Percentiles rank a stretch among this genome's conserved stretches.
Evolutionary conservation across 2,888 invertebrate genomes (phyloP).

Genomic region (Scaeva pyrastri): DNA sequence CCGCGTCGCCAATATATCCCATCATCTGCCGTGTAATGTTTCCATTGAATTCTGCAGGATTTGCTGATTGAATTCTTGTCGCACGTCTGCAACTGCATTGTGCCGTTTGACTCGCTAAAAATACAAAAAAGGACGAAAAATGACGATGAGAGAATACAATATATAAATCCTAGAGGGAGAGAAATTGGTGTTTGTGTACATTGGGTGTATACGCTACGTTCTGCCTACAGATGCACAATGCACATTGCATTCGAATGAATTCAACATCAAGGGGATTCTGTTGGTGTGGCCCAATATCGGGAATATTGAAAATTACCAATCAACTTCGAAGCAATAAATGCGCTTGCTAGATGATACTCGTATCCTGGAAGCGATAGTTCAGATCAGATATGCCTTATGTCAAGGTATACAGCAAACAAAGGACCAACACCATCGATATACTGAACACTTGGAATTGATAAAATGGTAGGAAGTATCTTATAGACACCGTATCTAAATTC

Average conservation of each 20-base stretch:
- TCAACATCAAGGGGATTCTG: constrained; percentile 26
- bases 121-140: constrained; percentile 4
- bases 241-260: constrained; percentile 57
- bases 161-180: constrained; percentile 9
- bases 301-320: constrained; percentile 75
- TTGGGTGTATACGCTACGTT: neutral
- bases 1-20: neutral
- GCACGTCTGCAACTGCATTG: constrained; percentile 75
- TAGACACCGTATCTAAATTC: neutral
- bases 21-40: constrained; percentile 63
- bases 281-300: constrained; percentile 38
- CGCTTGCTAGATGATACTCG: constrained; percentile 22
- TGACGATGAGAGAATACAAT: constrained; percentile 18
- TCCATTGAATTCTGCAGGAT: constrained; percentile 70
- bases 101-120: constrained; percentile 54
- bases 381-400: neutral
- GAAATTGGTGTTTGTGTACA: constrained; percentile 8
- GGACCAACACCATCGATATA: neutral
- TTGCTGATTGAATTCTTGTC: constrained; percentile 76
- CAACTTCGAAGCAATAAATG: constrained; percentile 66
- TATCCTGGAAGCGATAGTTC: neutral
- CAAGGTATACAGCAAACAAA: constrained; percentile 37
- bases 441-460: constrained; percentile 52
- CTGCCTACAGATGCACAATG: neutral
- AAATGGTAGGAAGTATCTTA: neutral